phyloP scores from a whole-genome alignment of 2,113 vertebrate genomes.

The Pollimyrus isidori region DNA sequence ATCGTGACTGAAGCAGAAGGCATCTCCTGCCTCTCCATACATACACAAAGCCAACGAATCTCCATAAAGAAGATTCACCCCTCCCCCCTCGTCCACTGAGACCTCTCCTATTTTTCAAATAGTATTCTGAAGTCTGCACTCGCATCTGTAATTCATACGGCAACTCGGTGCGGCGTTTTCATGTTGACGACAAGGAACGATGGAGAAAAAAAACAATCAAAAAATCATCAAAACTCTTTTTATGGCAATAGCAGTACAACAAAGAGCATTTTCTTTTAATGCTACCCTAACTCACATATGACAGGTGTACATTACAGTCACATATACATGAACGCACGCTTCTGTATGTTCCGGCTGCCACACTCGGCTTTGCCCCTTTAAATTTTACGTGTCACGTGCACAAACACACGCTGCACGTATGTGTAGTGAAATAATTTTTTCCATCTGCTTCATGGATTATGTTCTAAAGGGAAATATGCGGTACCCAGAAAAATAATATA shows the following conservation, averaged over 20 bases:
- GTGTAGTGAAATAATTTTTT: background rate
- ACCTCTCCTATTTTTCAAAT: background rate
- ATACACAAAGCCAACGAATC: background rate
- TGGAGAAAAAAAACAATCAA: background rate
- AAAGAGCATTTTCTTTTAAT: background rate
- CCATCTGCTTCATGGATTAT: background rate
- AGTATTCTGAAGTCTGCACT: background rate
- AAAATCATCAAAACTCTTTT: background rate
- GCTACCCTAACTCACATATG: background rate
- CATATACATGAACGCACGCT: background rate
- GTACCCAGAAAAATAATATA: background rate
- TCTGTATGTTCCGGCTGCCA: background rate
- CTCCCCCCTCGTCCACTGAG: background rate
- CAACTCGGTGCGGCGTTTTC: background rate
- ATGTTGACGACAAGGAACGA: background rate
- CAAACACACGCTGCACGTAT: background rate
- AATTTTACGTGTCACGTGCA: background rate
- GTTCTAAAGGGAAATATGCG: background rate
- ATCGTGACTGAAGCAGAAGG: background rate
- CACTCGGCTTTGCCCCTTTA: too few species aligned
- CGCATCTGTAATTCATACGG: background rate
- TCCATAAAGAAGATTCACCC: background rate
- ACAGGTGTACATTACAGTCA: background rate
- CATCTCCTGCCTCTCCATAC: background rate
- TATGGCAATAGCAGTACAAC: background rate